Conservation (phyloP, 2,113 vertebrate genomes). For the Microcebus griseorufus region DNA sequence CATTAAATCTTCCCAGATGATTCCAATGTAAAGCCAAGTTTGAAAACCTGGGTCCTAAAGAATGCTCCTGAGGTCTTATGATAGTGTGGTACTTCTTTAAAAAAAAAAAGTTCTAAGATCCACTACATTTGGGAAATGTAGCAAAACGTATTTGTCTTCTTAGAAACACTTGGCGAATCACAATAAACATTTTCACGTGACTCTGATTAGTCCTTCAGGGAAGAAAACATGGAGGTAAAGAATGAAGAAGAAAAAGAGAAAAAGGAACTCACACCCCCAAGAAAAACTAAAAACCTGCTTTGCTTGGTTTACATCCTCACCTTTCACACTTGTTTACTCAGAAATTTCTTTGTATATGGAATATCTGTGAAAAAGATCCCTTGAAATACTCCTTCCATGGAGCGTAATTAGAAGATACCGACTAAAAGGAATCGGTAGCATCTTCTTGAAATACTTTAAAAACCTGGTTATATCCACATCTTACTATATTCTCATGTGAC, state of each 20-base stretch:
- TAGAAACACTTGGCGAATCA: neutral
- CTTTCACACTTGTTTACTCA: neutral
- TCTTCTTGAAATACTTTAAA: neutral
- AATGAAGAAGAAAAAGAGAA: neutral
- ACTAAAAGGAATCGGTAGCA: neutral
- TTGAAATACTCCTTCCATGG: neutral
- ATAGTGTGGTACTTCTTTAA: neutral
- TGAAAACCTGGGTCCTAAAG: neutral
- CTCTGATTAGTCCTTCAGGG: neutral
- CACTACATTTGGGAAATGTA: neutral
- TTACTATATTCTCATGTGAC: neutral
- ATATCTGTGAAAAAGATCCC: neutral
- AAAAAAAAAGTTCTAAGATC: neutral
- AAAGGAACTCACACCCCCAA: neutral
- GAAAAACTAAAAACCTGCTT: neutral
- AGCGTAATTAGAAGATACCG: neutral
- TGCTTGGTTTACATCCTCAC: neutral
- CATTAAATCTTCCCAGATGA: neutral
- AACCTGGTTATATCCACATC: neutral
- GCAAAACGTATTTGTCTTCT: neutral
- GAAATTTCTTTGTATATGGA: neutral
- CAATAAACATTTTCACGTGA: neutral
- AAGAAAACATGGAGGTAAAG: neutral
- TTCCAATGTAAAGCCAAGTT: neutral
- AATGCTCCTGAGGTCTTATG: neutral